Percentiles rank a stretch among this genome's conserved stretches.
Conservation (phyloP, 2,797 vertebrate genomes). For the Alca torda region DNA sequence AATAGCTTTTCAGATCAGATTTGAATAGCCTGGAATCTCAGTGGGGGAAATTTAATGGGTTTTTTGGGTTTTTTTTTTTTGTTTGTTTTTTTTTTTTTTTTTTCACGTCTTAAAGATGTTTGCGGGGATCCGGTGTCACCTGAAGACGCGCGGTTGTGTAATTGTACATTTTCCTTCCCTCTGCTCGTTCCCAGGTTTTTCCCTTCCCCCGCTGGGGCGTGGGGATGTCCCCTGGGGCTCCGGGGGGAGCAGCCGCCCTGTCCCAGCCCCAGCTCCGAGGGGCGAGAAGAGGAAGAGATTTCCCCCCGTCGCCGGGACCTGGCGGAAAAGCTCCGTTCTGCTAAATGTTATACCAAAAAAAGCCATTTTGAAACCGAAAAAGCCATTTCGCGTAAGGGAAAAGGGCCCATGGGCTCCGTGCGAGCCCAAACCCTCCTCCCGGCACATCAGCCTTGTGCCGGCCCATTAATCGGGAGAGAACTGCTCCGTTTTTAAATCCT, state of each 20-base stretch:
- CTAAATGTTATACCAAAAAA: background rate
- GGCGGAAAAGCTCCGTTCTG: background rate
- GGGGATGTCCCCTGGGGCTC: background rate
- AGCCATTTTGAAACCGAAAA: background rate
- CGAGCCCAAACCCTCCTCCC: background rate
- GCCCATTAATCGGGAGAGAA: background rate
- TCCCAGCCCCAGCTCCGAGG: background rate
- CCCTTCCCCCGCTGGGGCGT: accelerated
- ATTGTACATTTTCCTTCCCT: background rate
- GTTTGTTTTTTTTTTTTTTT: background rate
- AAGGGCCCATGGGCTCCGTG: background rate
- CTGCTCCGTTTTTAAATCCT: background rate
- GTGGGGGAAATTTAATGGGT: background rate
- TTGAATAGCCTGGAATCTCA: constrained; percentile 18
- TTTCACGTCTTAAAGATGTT: background rate
- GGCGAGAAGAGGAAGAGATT: background rate
- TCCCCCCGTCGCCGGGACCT: accelerated
- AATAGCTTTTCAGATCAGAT: constrained; percentile 36
- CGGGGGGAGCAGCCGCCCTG: background rate
- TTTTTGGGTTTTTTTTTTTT: too few species aligned
- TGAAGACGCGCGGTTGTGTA: background rate
- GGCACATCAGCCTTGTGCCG: background rate
- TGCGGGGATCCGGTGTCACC: background rate
- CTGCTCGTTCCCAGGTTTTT: background rate
- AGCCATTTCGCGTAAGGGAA: accelerated